These are phyloP conservation scores for Tiaroga cobitis DNA, from an alignment of 2,797 vertebrate genomes.

Conservation along the genomic window DNA sequence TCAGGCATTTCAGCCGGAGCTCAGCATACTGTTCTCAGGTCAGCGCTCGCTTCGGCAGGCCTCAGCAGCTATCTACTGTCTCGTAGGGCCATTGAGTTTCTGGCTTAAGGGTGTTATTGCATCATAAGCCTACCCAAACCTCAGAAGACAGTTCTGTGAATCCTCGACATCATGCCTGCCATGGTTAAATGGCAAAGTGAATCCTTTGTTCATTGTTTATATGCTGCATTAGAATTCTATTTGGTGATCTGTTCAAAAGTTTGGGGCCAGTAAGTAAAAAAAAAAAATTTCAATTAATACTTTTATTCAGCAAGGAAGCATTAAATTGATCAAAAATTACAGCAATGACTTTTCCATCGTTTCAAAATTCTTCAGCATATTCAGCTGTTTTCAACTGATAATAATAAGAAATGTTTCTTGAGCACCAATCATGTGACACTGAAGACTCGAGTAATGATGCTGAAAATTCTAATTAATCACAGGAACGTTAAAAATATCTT, in stretches of 20 bases:
- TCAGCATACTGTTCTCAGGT: constrained; percentile 17
- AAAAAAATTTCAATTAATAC: not conserved
- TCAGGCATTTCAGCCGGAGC: not conserved
- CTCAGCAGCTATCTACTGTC: not conserved
- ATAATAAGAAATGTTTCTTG: not conserved
- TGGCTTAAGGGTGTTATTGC: constrained; percentile 27
- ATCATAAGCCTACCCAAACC: constrained; percentile 24
- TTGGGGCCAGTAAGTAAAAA: not conserved
- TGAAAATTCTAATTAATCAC: not conserved
- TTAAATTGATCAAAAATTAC: not conserved
- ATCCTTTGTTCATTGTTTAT: not conserved
- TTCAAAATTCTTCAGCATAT: not conserved
- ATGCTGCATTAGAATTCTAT: not conserved
- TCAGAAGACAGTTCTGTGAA: constrained; percentile 19
- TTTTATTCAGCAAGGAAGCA: not conserved
- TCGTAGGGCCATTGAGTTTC: constrained; percentile 21
- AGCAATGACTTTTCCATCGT: not conserved
- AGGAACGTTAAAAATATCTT: not conserved
- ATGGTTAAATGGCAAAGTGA: not conserved
- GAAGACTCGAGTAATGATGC: not conserved
- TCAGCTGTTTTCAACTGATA: not conserved
- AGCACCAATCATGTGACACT: not conserved
- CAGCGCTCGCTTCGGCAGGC: not conserved
- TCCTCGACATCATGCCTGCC: not conserved
- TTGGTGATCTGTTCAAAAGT: not conserved